A percentile compares a stretch with the other conserved stretches of the same genome.
Evolutionary conservation across 2,888 invertebrate genomes (phyloP).

Genomic region (Xylophagus ater): DNA sequence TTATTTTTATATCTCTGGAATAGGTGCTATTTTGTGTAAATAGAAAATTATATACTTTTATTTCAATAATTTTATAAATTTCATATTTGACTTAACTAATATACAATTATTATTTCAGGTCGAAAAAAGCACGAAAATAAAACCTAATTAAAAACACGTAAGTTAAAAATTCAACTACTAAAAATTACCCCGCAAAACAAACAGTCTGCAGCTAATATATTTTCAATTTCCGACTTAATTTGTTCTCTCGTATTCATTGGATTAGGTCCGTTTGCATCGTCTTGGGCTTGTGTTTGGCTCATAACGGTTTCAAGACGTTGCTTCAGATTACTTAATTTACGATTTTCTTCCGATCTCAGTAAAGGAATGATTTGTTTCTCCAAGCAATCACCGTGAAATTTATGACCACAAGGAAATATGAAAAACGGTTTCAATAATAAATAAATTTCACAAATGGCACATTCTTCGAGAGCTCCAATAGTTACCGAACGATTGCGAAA

Average conservation of each 20-base stretch:
- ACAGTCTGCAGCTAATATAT: slow-evolving; percentile 83
- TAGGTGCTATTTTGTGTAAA: too few species aligned
- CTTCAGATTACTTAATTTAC: slow-evolving; percentile 28
- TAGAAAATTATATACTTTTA: too few species aligned
- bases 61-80: too few species aligned
- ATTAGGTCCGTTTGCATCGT: slow-evolving; percentile 15
- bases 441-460: slow-evolving; percentile 70
- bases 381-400: slow-evolving; percentile 90
- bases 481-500: slow-evolving; percentile 70
- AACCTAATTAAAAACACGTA: too few species aligned
- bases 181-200: slow-evolving; percentile 90
- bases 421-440: slow-evolving; percentile 83
- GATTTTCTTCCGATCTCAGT: slow-evolving; percentile 34
- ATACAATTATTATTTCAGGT: too few species aligned
- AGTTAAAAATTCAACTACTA: too few species aligned
- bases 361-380: slow-evolving; percentile 53
- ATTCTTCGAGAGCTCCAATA: slow-evolving; percentile 67
- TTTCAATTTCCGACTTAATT: slow-evolving; percentile 73
- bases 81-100: too few species aligned
- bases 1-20: too few species aligned
- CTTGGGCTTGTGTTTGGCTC: slow-evolving; percentile 24
- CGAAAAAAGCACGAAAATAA: too few species aligned
- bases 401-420: slow-evolving; percentile 90
- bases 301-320: slow-evolving; percentile 31
- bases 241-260: slow-evolving; percentile 41